These are phyloP conservation scores for Numenius arquata DNA, from an alignment of 2,113 vertebrate genomes.

Conservation along the genomic window DNA sequence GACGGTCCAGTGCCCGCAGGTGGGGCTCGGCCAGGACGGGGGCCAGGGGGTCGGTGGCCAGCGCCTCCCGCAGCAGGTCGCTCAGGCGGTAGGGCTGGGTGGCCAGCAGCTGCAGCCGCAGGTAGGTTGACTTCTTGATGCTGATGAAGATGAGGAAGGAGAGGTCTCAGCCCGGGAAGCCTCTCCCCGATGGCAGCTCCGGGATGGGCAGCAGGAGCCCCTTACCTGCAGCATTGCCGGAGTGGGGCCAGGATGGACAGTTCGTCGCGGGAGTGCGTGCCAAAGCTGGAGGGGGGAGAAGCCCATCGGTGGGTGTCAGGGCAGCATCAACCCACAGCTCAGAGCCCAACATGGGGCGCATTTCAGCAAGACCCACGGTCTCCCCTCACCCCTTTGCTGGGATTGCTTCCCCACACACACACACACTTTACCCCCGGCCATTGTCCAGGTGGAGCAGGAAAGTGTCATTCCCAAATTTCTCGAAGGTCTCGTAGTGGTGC, in stretches of 20 bases:
- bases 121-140: conserved; percentile 77
- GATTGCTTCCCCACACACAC: background rate
- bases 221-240: conserved; percentile 82
- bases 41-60: conserved; percentile 73
- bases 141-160: conserved; percentile 19
- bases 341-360: fast-evolving
- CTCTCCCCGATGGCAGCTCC: fast-evolving
- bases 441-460: conserved; percentile 86
- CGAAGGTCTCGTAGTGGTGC: conserved; percentile 86
- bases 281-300: conserved; percentile 73
- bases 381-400: background rate
- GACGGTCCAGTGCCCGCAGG: conserved; percentile 70
- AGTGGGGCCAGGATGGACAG: conserved; percentile 80
- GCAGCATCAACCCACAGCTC: fast-evolving
- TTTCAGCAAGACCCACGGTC: fast-evolving
- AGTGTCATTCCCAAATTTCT: conserved; percentile 86
- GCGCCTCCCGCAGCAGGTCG: conserved; percentile 71
- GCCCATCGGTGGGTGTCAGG: background rate
- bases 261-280: conserved; percentile 82
- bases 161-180: background rate
- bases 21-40: conserved; percentile 78
- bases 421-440: conserved; percentile 75
- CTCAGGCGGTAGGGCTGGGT: conserved; percentile 73
- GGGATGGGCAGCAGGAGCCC: fast-evolving
- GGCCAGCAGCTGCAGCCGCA: conserved; percentile 74